A percentile compares a stretch with the other conserved stretches of the same genome.
phyloP scores from a whole-genome alignment of 2,113 vertebrate species.

The Acrocephalus arundinaceus region DNA sequence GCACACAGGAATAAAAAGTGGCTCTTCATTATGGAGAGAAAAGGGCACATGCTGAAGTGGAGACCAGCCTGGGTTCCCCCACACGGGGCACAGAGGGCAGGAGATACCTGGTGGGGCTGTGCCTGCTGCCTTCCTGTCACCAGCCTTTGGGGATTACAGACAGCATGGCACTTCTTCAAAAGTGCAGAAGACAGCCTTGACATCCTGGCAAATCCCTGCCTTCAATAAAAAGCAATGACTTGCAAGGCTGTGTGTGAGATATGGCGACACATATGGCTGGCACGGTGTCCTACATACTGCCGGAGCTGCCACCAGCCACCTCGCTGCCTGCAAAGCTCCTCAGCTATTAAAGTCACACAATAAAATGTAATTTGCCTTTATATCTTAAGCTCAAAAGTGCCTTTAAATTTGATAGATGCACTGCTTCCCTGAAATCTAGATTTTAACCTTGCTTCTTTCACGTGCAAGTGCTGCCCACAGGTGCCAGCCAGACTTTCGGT shows the following conservation, averaged over 20 bases:
- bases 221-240: constrained; percentile 21
- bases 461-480: background rate
- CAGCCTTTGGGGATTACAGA: background rate
- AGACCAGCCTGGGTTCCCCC: background rate
- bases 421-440: background rate
- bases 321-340: constrained; percentile 7
- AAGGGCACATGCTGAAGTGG: background rate
- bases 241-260: constrained; percentile 41
- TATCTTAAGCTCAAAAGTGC: constrained; percentile 9
- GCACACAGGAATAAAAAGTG: background rate
- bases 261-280: constrained; percentile 41
- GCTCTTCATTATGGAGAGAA: background rate
- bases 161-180: constrained; percentile 19
- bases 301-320: constrained; percentile 13
- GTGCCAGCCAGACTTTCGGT: background rate
- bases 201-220: constrained; percentile 40
- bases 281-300: constrained; percentile 1
- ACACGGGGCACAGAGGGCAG: background rate
- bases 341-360: constrained; percentile 13
- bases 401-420: constrained; percentile 3
- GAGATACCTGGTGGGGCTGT: background rate
- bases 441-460: background rate
- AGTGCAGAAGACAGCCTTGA: constrained; percentile 39
- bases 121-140: background rate
- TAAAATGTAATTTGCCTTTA: constrained; percentile 25